phyloP scores from a whole-genome alignment of 2,113 vertebrate species.

The Glaucomys volans region DNA sequence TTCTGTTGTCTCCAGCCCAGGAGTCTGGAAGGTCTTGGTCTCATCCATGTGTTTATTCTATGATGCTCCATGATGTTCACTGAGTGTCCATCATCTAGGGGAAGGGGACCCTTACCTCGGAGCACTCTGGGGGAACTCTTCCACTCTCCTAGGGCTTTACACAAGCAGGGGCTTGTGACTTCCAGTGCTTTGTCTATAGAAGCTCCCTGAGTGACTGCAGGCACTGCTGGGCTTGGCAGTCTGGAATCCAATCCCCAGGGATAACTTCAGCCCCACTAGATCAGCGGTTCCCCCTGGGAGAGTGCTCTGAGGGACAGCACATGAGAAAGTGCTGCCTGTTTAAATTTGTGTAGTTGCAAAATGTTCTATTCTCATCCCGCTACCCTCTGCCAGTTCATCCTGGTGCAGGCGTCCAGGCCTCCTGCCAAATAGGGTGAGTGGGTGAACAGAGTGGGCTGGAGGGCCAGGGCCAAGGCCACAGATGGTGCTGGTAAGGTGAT shows the following conservation, averaged over 20 bases:
- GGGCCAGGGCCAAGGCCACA: conserved; percentile 22
- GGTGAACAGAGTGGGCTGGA: conserved; percentile 31
- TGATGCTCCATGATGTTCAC: not conserved
- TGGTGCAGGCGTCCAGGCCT: not conserved
- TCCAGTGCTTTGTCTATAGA: not conserved
- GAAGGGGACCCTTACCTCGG: not conserved
- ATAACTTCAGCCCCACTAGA: accelerated
- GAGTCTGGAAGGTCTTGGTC: not conserved
- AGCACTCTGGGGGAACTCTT: not conserved
- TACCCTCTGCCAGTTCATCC: conserved; percentile 11
- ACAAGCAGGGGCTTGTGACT: not conserved
- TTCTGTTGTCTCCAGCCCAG: not conserved
- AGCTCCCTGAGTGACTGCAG: not conserved
- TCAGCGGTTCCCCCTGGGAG: not conserved
- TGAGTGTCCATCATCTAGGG: not conserved
- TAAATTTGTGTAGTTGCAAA: conserved; percentile 32
- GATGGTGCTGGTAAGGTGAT: not conserved
- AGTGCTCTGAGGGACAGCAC: not conserved
- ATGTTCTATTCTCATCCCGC: conserved; percentile 17
- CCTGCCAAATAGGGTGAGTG: conserved; percentile 61
- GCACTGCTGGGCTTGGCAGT: not conserved
- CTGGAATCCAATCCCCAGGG: accelerated
- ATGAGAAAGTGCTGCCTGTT: not conserved
- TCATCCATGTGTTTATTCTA: too few species aligned
- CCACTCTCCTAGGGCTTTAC: not conserved